Base-by-base conservation (phyloP, 2,797 vertebrate species). In the Pelodytes ibericus region DNA sequence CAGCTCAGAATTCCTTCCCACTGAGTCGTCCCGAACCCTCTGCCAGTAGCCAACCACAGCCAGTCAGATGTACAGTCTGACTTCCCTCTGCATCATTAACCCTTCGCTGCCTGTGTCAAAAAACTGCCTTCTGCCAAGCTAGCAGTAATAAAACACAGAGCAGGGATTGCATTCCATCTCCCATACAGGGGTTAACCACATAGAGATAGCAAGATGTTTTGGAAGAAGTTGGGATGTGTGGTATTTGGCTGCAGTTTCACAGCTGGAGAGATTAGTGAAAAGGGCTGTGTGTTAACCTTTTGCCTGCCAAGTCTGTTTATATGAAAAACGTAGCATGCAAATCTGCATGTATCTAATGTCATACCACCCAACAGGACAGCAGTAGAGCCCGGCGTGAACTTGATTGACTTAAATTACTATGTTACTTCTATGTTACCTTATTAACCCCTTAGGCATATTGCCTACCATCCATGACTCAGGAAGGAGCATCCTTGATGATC, bases 11-110 rank as follows among this genome's bases (percentile, higher is more conserved):
- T 71, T 86, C 74, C 76, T 80, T 63, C 72, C 82, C 77, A 53
- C 68, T 59, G 67, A 73, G 39, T 57, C 25, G 64, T 41, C 59
- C 56, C 63, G 51, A 16, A 8, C n/a, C 25, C 53, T 36, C 30
- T 56, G 66, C 74, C 71, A 77, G 22, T 69, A 77, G 74, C 79
- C 74, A 77, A 69, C 70, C 75, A 67, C 75, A 78, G 30, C 18
- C 49, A 51, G 47, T 57, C 62, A 67, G 33, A 78, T 78, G 75
- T 66, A 41, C 3, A 61, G n/a, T n/a, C n/a, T 7, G 39, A 57
- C 44, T 9, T 27, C 26, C 39, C 44, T 64, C 20, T 20, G 9
- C 27, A 60, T 18, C 72, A 20, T 59, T 75, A 75, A 75, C 65
- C 58, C 74, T 27, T 68, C 22, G 24, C 15, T 51, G 56, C 49